phyloP scores from a whole-genome alignment of 2,113 vertebrate species.

The Leptosomus discolor region DNA sequence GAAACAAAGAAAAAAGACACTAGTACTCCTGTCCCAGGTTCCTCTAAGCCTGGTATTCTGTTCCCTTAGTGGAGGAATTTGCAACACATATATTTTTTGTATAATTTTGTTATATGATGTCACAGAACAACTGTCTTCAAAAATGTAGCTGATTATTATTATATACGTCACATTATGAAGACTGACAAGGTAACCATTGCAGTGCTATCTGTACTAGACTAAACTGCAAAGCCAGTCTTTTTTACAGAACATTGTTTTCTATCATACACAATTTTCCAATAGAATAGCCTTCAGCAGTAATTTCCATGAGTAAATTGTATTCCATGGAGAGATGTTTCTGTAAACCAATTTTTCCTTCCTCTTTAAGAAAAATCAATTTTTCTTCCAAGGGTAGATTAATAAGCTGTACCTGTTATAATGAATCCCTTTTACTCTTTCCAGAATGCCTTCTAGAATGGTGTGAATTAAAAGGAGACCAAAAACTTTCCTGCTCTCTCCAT shows the following conservation, averaged over 20 bases:
- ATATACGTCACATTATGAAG: neutral
- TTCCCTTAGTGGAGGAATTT: neutral
- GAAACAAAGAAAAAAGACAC: neutral
- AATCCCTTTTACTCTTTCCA: neutral
- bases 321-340: neutral
- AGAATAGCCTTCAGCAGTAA: neutral
- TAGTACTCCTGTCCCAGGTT: neutral
- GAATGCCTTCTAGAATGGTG: neutral
- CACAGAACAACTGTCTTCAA: neutral
- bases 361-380: slow-evolving; percentile 27
- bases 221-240: neutral
- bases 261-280: neutral
- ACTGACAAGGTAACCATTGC: neutral
- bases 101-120: neutral
- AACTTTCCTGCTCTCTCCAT: neutral
- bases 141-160: neutral
- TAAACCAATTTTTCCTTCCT: neutral
- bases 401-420: neutral
- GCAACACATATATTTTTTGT: neutral
- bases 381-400: slow-evolving; percentile 11
- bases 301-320: neutral
- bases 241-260: neutral
- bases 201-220: neutral
- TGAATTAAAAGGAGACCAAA: neutral
- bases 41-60: neutral